phyloP scores from a whole-genome alignment of 35 echinoderm and acorn worm genomes.

The Stichopus chloronotus region DNA sequence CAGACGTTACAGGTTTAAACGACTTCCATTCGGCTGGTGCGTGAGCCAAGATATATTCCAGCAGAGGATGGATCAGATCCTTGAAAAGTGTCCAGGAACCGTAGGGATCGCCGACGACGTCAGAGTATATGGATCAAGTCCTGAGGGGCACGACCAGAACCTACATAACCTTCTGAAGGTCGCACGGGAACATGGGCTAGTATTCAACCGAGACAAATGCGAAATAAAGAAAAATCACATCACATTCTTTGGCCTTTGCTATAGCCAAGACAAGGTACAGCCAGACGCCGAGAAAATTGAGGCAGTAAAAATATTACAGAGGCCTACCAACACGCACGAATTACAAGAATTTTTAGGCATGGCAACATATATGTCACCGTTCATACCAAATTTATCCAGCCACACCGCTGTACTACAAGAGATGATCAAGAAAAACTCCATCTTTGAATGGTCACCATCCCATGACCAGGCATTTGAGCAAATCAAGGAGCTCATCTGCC shows the following conservation, averaged over 20 bases:
- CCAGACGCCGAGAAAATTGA: slow-evolving; percentile 50
- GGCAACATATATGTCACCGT: slow-evolving; percentile 65
- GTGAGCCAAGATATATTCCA: slow-evolving; percentile 60
- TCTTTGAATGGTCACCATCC: slow-evolving; percentile 28
- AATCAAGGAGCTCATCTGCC: neutral
- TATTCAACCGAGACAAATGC: slow-evolving; percentile 56
- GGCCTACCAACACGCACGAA: slow-evolving; percentile 27
- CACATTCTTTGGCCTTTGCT: slow-evolving; percentile 28
- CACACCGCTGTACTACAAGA: slow-evolving; percentile 48
- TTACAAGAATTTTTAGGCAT: slow-evolving; percentile 66
- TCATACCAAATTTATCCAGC: slow-evolving; percentile 33
- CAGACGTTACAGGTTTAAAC: slow-evolving; percentile 26
- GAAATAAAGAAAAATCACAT: slow-evolving; percentile 17
- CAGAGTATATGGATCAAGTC: neutral
- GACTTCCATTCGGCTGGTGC: slow-evolving; percentile 59
- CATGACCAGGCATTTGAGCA: slow-evolving; percentile 37
- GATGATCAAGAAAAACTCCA: slow-evolving; percentile 34
- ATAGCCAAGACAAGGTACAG: neutral
- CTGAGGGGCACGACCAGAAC: slow-evolving; percentile 49
- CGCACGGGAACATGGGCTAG: slow-evolving; percentile 18
- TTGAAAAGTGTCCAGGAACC: slow-evolving; percentile 46
- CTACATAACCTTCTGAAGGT: slow-evolving; percentile 42
- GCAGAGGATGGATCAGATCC: slow-evolving; percentile 43
- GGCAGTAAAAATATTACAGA: slow-evolving; percentile 37
- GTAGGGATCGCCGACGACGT: slow-evolving; percentile 56